phyloP scores from a whole-genome alignment of 2,797 vertebrate genomes.

The Schizopygopsis malacanthus region DNA sequence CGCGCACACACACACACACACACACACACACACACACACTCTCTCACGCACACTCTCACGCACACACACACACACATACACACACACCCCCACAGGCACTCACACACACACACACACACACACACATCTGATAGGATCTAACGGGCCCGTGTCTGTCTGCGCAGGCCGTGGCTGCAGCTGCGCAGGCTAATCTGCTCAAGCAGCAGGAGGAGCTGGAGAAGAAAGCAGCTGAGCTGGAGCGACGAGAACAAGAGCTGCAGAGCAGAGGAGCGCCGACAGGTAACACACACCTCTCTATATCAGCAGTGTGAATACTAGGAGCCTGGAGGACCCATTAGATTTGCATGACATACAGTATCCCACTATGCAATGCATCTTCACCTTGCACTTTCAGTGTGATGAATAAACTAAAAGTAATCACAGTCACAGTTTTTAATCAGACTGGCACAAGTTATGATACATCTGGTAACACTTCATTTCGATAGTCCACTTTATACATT shows the following conservation, averaged over 20 bases:
- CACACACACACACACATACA: no score
- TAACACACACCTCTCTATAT: conserved; percentile 45
- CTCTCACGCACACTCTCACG: no score
- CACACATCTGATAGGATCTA: not conserved
- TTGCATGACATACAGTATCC: not conserved
- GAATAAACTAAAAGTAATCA: not conserved
- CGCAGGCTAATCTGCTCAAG: conserved; percentile 88
- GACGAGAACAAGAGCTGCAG: conserved; percentile 90
- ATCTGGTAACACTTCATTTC: no score
- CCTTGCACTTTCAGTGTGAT: not conserved
- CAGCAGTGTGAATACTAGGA: not conserved
- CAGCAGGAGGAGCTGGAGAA: conserved; percentile 96
- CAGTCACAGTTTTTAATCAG: not conserved
- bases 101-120: not conserved
- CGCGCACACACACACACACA: no score
- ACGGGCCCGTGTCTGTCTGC: not conserved
- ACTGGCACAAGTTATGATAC: not conserved
- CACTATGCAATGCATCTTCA: not conserved
- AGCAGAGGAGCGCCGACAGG: conserved; percentile 71
- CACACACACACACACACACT: no score
- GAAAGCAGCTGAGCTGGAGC: conserved; percentile 94
- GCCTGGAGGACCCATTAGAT: not conserved
- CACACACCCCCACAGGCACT: not conserved
- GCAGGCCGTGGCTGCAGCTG: conserved; percentile 86
- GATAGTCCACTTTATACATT: no score